These are phyloP conservation scores for Allolobophora icterica DNA, from an alignment of 2,888 invertebrate genomes.

Conservation along the genomic window DNA sequence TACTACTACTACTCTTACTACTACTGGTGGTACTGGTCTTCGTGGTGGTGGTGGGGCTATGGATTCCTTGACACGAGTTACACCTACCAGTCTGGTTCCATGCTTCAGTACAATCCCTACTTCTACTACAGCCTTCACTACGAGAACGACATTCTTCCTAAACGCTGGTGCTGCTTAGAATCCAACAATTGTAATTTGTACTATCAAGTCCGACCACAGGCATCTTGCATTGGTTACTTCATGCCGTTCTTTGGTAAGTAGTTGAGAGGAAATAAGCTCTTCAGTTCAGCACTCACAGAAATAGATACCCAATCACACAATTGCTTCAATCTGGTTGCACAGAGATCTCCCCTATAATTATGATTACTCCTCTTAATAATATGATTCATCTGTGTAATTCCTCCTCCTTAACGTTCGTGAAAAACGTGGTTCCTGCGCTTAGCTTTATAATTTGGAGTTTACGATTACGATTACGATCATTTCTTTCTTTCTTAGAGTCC, in stretches of 20 bases:
- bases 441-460: too few species aligned
- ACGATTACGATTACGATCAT: too few species aligned
- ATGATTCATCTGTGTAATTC: too few species aligned
- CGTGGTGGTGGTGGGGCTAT: slow-evolving; percentile 28
- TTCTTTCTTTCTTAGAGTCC: too few species aligned
- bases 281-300: too few species aligned
- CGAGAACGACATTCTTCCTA: slow-evolving; percentile 30
- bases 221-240: slow-evolving; percentile 31
- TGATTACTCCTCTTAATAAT: too few species aligned
- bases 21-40: slow-evolving; percentile 34
- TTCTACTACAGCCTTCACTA: slow-evolving; percentile 14
- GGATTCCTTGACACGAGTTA: slow-evolving; percentile 29
- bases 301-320: too few species aligned
- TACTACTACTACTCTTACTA: slow-evolving; percentile 15
- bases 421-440: too few species aligned
- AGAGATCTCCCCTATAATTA: too few species aligned
- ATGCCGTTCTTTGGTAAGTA: slow-evolving; percentile 36
- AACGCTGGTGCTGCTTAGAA: slow-evolving; percentile 36
- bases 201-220: slow-evolving; percentile 36
- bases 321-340: too few species aligned
- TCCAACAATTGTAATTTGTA: slow-evolving; percentile 38
- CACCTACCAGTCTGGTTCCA: slow-evolving; percentile 20
- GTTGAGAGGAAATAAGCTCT: too few species aligned
- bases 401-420: too few species aligned
- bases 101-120: slow-evolving; percentile 35